Evolutionary conservation across 2,113 vertebrate genomes (phyloP).

Genomic region (Myotis yumanensis): DNA sequence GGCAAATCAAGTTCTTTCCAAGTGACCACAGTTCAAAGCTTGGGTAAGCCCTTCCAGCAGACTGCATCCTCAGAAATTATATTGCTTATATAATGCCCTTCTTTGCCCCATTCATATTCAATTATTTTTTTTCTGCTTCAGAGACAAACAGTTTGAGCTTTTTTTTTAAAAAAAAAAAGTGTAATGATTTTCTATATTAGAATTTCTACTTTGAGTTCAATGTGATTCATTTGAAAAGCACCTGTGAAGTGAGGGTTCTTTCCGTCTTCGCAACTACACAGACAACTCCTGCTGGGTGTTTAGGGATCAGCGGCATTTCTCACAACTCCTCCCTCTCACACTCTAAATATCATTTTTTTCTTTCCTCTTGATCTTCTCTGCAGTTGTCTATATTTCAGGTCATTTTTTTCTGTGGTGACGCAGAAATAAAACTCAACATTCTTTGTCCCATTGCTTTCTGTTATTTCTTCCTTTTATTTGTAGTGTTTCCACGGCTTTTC

Average conservation of each 20-base stretch:
- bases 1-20: neutral
- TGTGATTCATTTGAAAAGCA: neutral
- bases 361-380: neutral
- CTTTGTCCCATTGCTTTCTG: neutral
- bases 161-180: neutral
- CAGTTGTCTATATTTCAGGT: neutral
- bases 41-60: neutral
- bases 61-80: neutral
- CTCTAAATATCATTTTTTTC: neutral
- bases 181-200: neutral
- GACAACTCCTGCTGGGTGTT: neutral
- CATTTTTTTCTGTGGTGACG: neutral
- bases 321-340: neutral
- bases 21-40: neutral
- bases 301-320: neutral
- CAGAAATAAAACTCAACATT: constrained; percentile 14
- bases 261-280: neutral
- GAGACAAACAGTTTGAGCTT: neutral
- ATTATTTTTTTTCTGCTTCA: neutral
- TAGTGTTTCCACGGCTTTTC: neutral
- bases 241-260: neutral
- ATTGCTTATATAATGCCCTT: neutral
- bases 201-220: neutral
- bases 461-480: neutral
- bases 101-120: neutral